Percentiles rank a stretch among this genome's conserved stretches.
These are phyloP conservation scores for Bradypus variegatus DNA, from an alignment of 2,797 vertebrate species.

Conservation along the genomic window DNA sequence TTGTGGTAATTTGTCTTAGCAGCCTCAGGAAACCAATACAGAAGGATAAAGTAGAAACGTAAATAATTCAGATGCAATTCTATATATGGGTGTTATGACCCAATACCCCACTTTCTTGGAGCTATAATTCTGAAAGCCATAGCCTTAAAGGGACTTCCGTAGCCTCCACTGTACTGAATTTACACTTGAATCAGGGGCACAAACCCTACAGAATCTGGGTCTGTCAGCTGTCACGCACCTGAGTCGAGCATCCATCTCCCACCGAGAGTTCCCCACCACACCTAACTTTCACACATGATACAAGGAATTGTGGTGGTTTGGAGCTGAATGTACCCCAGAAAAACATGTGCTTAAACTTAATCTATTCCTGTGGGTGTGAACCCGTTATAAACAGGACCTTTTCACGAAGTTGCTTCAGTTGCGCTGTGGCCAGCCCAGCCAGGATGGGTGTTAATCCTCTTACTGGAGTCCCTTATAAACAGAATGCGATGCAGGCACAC, in stretches of 20 bases:
- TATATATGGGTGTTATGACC: not conserved
- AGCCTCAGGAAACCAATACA: not conserved
- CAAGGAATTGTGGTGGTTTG: no score
- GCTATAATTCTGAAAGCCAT: not conserved
- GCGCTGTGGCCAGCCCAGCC: no score
- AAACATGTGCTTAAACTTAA: no score
- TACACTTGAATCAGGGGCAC: not conserved
- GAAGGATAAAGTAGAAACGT: not conserved
- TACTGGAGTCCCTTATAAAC: no score
- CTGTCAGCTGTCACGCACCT: not conserved
- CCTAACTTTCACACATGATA: no score
- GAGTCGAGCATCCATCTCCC: not conserved
- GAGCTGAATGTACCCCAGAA: no score
- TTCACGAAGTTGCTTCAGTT: no score
- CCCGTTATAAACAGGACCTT: no score
- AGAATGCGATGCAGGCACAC: no score
- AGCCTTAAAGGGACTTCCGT: not conserved
- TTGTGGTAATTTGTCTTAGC: no score
- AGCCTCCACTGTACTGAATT: not conserved
- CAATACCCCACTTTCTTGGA: not conserved
- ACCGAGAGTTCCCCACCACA: fast-evolving
- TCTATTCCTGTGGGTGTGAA: no score
- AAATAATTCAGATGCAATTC: not conserved
- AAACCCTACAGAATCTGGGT: not conserved
- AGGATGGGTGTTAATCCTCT: no score